Evolutionary conservation across 2,113 vertebrate species (phyloP).

Genomic region (Rhineura floridana): DNA sequence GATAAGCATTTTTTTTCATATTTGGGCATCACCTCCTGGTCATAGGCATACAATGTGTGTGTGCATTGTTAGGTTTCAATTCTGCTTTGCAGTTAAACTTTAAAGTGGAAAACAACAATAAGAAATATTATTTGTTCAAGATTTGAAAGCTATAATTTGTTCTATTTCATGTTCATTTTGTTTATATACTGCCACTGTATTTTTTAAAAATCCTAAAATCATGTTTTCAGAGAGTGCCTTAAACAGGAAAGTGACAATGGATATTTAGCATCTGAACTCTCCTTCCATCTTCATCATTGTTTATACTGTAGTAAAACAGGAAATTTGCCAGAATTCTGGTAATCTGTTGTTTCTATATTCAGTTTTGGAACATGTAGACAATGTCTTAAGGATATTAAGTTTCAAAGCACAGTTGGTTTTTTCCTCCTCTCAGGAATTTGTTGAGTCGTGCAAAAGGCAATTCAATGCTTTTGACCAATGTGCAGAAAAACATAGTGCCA

Average conservation of each 20-base stretch:
- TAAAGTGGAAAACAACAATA: too few relatives aligned
- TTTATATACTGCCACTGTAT: conserved; percentile 21
- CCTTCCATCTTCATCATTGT: conserved; percentile 39
- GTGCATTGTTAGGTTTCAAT: neutral
- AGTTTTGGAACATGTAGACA: neutral
- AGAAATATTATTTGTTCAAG: neutral
- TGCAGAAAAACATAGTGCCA: conserved; percentile 53
- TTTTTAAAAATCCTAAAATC: neutral
- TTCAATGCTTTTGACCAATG: conserved; percentile 56
- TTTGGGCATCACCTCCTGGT: too few relatives aligned
- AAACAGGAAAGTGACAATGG: conserved; percentile 31
- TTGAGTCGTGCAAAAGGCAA: neutral
- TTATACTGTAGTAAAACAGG: conserved; percentile 42
- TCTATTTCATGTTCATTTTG: conserved; percentile 13
- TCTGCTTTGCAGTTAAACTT: neutral
- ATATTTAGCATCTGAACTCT: neutral
- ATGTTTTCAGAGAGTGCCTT: conserved; percentile 16
- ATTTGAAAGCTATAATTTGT: neutral
- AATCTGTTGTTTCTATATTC: conserved; percentile 27
- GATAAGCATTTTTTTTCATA: neutral
- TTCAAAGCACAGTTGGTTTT: conserved; percentile 17
- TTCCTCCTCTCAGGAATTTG: conserved; percentile 37
- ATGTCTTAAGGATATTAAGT: conserved; percentile 21
- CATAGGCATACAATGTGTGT: neutral
- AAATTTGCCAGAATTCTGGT: conserved; percentile 21